These are phyloP conservation scores for Pelecanus crispus DNA, from an alignment of 2,113 vertebrate genomes.

Conservation along the genomic window DNA sequence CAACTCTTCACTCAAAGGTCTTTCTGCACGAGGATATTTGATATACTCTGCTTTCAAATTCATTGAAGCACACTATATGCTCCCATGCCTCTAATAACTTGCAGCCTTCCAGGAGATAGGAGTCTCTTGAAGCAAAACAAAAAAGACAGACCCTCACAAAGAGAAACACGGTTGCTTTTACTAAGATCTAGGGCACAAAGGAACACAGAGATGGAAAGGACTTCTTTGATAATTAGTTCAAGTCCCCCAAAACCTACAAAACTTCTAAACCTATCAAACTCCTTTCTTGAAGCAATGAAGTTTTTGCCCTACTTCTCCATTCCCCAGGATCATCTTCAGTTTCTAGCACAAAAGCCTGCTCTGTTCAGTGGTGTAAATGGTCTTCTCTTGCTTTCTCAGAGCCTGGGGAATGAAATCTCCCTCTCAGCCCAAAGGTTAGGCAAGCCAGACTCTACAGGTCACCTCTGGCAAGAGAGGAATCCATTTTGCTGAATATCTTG, in stretches of 20 bases:
- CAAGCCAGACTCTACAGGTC: neutral
- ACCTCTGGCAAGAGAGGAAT: neutral
- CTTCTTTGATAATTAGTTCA: conserved; percentile 38
- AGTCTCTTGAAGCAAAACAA: conserved; percentile 44
- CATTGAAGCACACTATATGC: conserved; percentile 25
- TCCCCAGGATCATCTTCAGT: neutral
- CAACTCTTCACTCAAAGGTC: conserved; percentile 13
- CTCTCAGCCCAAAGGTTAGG: neutral
- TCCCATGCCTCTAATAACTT: conserved; percentile 37
- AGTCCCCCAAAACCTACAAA: conserved; percentile 10
- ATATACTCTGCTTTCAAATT: conserved; percentile 49
- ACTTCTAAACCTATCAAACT: conserved; percentile 9
- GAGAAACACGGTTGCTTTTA: neutral
- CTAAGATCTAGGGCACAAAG: conserved; percentile 10
- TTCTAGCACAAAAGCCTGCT: neutral
- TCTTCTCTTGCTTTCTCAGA: neutral
- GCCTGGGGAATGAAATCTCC: neutral
- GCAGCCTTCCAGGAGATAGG: conserved; percentile 15
- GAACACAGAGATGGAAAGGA: conserved; percentile 10
- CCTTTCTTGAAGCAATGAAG: conserved; percentile 1
- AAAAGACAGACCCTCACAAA: conserved; percentile 36
- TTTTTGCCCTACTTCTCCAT: conserved; percentile 19
- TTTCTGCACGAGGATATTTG: conserved; percentile 25
- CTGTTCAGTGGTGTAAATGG: neutral
- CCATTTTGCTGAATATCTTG: neutral